Conservation (phyloP, 2,888 invertebrate genomes). For the Netelia virgata region DNA sequence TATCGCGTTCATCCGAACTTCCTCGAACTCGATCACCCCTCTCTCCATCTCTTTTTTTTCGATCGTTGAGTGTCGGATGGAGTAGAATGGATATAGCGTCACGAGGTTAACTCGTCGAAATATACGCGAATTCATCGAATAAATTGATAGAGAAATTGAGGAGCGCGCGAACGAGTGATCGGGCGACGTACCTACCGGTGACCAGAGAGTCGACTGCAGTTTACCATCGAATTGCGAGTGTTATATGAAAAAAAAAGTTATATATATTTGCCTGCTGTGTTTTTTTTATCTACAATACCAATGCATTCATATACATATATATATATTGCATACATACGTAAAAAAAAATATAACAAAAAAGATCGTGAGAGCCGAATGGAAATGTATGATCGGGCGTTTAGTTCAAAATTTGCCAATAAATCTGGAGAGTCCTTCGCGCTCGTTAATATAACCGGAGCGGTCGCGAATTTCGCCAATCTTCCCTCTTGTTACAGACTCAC, state of each 20-base stretch:
- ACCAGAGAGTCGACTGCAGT: constrained; percentile 7
- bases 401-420: constrained; percentile 54
- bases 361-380: constrained; percentile 29
- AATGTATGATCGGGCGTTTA: constrained; percentile 58
- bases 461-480: constrained; percentile 33
- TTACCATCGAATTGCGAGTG: constrained; percentile 1
- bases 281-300: not conserved
- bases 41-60: constrained; percentile 4
- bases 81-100: constrained; percentile 38
- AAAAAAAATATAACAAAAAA: constrained; percentile 15
- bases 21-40: constrained; percentile 4
- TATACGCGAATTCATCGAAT: constrained; percentile 47
- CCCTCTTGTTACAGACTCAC: constrained; percentile 27
- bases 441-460: constrained; percentile 62
- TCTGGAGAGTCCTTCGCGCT: constrained; percentile 49
- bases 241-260: not conserved
- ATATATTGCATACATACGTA: constrained; percentile 9
- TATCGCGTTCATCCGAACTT: constrained; percentile 19
- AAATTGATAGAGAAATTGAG: constrained; percentile 56
- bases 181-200: constrained; percentile 4
- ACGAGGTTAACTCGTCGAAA: constrained; percentile 49
- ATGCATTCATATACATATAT: not conserved
- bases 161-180: constrained; percentile 39
- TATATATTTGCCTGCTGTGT: not conserved
- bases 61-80: not conserved